Evolutionary conservation across 2,888 invertebrate genomes (phyloP), one percentile per base, ranked within the genome.

Genomic region (Ennomos quercinarius): DNA sequence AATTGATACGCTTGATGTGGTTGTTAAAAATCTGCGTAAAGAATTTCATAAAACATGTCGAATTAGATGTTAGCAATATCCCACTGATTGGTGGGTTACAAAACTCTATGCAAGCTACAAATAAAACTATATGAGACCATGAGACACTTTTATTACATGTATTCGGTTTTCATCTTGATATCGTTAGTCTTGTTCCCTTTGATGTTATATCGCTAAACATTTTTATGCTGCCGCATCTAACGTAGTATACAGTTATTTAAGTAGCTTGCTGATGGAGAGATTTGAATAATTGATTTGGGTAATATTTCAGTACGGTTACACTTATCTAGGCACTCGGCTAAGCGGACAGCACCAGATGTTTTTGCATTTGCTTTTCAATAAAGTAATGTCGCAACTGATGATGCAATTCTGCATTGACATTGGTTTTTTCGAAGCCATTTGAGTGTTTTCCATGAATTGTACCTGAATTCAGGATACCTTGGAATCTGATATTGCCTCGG

Each of bases 131-230:
- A 57, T 27, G 42, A 47, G 46, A 9, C 10, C 78, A 79, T 73
- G 77, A 81, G 87, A 86, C 89, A 87, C 76, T 88, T 91, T 89
- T 90, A 90, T 89, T 84, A 82, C 85, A 75, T 78, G 82, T 83
- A 83, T 83, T 83, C 83, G 79, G 84, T 86, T 89, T 85, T 87
- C 84, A 86, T 87, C 84, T 86, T 83, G 85, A 87, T 88, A 81
- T 81, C 85, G 88, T 91, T 86, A 86, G 79, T 89, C 84, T 85
- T 80, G 80, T 73, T 73, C 61, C 73, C 87, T 91, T 91, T 91
- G 91, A 91, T 86, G 86, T 90, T 87, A 79, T 82, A 87, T 89
- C 81, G 83, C 73, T 71, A 72, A 86, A 83, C 80, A 82, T 86
- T 89, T 86, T 87, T 85, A 83, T 84, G 78, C 74, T 82, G 78